Percentiles rank a stretch among this genome's conserved stretches.
Conservation (phyloP, 1,140 invertebrate species). For the Drosophila gunungcola region DNA sequence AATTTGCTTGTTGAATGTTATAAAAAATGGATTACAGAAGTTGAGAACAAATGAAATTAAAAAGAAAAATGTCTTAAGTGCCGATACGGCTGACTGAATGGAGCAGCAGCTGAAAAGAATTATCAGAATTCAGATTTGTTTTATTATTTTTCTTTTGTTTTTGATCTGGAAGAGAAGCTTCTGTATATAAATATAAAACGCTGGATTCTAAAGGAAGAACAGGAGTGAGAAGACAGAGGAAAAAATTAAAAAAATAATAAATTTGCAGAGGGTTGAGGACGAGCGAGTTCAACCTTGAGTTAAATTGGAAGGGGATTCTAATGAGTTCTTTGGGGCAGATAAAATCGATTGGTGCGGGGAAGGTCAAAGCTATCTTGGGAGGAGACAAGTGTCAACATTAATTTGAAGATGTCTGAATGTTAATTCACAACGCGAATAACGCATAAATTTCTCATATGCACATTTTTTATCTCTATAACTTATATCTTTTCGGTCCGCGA, state of each 20-base stretch:
- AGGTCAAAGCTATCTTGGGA: slow-evolving; percentile 32
- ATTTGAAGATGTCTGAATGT: slow-evolving; percentile 70
- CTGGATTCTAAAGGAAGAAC: background rate
- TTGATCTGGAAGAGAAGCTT: slow-evolving; percentile 11
- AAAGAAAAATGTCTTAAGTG: slow-evolving; percentile 13
- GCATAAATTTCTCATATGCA: slow-evolving; percentile 73
- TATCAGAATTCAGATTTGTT: slow-evolving; percentile 39
- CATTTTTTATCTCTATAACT: slow-evolving; percentile 53
- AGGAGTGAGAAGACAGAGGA: background rate
- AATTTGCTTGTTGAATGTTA: no score
- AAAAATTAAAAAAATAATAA: slow-evolving; percentile 12
- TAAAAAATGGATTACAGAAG: no score
- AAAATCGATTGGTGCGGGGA: slow-evolving; percentile 5
- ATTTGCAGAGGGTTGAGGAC: slow-evolving; percentile 13
- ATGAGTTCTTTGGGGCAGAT: slow-evolving; percentile 46
- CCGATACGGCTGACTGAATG: slow-evolving; percentile 15
- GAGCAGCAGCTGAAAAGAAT: slow-evolving; percentile 39
- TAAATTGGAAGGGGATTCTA: slow-evolving; percentile 47
- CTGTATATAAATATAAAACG: slow-evolving; percentile 19
- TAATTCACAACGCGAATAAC: slow-evolving; percentile 66
- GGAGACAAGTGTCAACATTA: slow-evolving; percentile 76
- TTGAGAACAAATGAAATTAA: background rate
- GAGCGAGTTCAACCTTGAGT: slow-evolving; percentile 54
- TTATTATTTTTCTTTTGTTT: slow-evolving; percentile 49
- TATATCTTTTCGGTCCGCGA: slow-evolving; percentile 35